Evolutionary conservation across 2,888 invertebrate genomes (phyloP).

Genomic region (Andrena praecox): DNA sequence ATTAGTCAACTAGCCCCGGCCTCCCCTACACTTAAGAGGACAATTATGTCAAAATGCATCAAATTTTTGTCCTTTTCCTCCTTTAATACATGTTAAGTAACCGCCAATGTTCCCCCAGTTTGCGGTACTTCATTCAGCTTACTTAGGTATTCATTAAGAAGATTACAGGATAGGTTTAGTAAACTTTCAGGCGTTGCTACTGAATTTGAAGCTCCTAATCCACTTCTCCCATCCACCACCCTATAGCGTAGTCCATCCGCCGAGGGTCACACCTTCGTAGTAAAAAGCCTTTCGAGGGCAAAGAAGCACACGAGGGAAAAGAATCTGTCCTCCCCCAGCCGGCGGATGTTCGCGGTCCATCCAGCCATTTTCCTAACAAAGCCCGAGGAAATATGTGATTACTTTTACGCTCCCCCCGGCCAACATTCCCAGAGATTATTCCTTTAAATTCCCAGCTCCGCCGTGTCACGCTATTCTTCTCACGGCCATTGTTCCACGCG

Average conservation of each 20-base stretch:
- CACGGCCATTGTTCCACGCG: conserved; percentile 15
- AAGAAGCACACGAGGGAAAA: neutral
- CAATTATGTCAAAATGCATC: too few relatives aligned
- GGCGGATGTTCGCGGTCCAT: neutral
- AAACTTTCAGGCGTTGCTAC: too few relatives aligned
- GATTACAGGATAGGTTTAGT: too few relatives aligned
- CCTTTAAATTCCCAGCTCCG: conserved; percentile 26
- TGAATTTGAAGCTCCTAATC: too few relatives aligned
- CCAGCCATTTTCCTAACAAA: conserved; percentile 15
- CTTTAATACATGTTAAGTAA: too few relatives aligned
- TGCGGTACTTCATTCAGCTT: too few relatives aligned
- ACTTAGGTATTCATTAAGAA: too few relatives aligned
- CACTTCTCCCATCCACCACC: too few relatives aligned
- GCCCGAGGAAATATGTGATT: conserved; percentile 39
- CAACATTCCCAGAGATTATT: conserved; percentile 38
- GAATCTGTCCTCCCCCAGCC: neutral
- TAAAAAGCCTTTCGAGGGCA: neutral
- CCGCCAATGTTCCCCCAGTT: too few relatives aligned
- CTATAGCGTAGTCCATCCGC: neutral
- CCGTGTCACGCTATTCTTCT: conserved; percentile 37
- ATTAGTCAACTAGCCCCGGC: too few relatives aligned
- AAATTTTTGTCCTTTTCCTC: too few relatives aligned
- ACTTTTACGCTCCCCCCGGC: conserved; percentile 16
- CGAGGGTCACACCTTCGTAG: neutral
- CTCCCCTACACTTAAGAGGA: too few relatives aligned